Evolutionary conservation across 2,113 vertebrate genomes (phyloP).

Genomic region (Muntiacus muntjak): DNA sequence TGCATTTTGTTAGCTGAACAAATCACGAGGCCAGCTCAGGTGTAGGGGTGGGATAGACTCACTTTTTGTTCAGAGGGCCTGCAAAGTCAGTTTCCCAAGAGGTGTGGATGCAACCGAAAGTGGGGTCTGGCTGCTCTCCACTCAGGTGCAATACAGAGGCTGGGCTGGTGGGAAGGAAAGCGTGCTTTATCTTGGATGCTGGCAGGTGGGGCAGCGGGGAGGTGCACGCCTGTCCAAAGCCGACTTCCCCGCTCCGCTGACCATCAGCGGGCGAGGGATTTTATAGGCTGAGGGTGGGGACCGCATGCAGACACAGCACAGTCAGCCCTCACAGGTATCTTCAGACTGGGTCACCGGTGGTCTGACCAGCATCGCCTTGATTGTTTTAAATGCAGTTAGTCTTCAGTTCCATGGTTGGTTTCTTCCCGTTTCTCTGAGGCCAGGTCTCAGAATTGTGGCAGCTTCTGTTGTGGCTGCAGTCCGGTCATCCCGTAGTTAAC

Average conservation of each 20-base stretch:
- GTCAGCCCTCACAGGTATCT: background rate
- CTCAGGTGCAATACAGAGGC: background rate
- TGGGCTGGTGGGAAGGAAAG: background rate
- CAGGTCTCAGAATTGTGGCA: background rate
- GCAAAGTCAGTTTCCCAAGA: background rate
- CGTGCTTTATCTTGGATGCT: background rate
- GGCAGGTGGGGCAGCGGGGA: background rate
- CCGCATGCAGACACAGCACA: background rate
- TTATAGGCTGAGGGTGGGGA: background rate
- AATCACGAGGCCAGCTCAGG: background rate
- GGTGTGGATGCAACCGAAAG: background rate
- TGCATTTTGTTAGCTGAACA: background rate
- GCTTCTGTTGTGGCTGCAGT: background rate
- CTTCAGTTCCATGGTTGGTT: background rate
- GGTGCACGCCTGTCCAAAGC: background rate
- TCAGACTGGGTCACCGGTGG: fast-evolving
- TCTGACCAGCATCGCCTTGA: background rate
- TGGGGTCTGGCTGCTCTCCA: background rate
- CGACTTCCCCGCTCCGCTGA: background rate
- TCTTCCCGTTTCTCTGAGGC: background rate
- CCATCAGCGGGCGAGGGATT: background rate
- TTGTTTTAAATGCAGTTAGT: background rate
- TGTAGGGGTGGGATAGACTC: background rate
- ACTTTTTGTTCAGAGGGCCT: background rate
- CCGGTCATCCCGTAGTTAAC: background rate